Evolutionary conservation across 2,888 invertebrate genomes (phyloP).

Genomic region (Epirrita christyi): DNA sequence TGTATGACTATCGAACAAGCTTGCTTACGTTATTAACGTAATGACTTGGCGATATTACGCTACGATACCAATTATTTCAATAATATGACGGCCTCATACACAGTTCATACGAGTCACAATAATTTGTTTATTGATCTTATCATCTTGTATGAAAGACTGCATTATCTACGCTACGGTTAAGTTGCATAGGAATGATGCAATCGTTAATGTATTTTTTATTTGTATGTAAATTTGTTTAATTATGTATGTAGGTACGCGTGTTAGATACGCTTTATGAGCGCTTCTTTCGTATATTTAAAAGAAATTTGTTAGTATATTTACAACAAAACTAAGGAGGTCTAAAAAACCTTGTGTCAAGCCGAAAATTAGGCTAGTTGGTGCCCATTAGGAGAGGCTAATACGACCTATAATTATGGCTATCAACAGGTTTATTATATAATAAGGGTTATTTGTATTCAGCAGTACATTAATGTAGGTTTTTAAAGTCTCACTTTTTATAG

Average conservation of each 20-base stretch:
- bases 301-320: background rate
- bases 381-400: too few species aligned
- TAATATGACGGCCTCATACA: background rate
- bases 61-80: background rate
- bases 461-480: too few species aligned
- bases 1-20: background rate
- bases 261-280: background rate
- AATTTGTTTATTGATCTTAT: conserved; percentile 15
- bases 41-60: background rate
- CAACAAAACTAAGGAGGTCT: too few species aligned
- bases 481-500: too few species aligned
- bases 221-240: background rate
- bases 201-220: background rate
- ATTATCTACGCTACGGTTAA: conserved; percentile 18
- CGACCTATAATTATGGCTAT: too few species aligned
- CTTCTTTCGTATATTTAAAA: background rate
- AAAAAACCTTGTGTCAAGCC: too few species aligned
- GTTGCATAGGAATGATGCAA: conserved; percentile 12
- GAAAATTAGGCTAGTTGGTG: too few species aligned
- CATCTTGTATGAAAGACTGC: background rate
- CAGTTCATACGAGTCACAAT: conserved; percentile 6
- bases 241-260: background rate
- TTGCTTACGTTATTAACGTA: background rate
- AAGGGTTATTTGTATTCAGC: too few species aligned
- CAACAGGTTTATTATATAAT: too few species aligned